These are phyloP conservation scores for Tetragnatha montana DNA, from an alignment of 2,888 invertebrate genomes.

Conservation along the genomic window DNA sequence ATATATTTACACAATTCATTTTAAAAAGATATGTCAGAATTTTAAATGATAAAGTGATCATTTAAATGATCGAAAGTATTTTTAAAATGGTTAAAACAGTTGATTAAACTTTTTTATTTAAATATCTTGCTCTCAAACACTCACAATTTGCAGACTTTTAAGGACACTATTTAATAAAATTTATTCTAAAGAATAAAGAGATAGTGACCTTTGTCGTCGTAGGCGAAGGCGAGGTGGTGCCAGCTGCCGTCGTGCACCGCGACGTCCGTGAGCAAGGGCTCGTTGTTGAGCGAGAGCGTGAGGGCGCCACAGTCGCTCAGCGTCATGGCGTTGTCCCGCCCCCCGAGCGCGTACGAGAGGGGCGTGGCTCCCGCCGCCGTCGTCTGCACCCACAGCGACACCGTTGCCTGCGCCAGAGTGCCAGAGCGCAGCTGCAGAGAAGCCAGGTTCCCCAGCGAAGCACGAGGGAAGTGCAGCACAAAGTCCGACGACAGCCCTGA, in stretches of 20 bases:
- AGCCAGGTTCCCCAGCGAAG: conserved; percentile 60
- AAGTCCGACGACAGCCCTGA: conserved; percentile 56
- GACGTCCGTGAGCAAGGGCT: conserved; percentile 60
- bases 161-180: too few species aligned
- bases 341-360: conserved; percentile 58
- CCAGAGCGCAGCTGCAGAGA: conserved; percentile 15
- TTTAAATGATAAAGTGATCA: too few species aligned
- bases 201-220: too few species aligned
- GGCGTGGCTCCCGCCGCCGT: conserved; percentile 51
- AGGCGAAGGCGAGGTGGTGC: conserved; percentile 64
- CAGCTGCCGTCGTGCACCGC: conserved; percentile 61
- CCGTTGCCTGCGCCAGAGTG: conserved; percentile 45
- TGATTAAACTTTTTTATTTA: too few species aligned
- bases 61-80: too few species aligned
- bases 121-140: too few species aligned
- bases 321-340: conserved; percentile 60
- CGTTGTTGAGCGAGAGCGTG: conserved; percentile 60
- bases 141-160: neutral
- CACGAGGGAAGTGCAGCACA: conserved; percentile 44
- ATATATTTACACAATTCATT: too few species aligned
- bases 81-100: too few species aligned
- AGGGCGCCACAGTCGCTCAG: conserved; percentile 57
- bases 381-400: conserved; percentile 67
- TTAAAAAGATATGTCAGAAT: too few species aligned
- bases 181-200: too few species aligned